Base-by-base conservation (phyloP, 35 echinoderm and acorn worm genomes). In the Apostichopus californicus region DNA sequence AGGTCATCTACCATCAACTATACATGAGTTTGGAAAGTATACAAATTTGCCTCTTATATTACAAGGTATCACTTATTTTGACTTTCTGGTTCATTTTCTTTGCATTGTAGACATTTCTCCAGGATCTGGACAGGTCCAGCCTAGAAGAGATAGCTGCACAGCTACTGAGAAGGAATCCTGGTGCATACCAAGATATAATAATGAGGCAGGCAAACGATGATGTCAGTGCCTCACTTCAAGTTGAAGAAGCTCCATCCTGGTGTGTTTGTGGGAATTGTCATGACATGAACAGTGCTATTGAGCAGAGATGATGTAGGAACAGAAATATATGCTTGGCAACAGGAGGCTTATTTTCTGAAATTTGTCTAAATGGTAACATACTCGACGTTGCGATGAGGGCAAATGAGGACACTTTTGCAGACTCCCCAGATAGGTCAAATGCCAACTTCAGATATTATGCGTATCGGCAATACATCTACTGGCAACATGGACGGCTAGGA, bases 401-500 rank as follows among this genome's bases (percentile, higher is more conserved):
- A 34, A 71, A 89, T 72, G 86, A 89, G 21, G 86, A 89, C 15
- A 20, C 3, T n/a, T 9, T 75, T 89, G n/a, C 86, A 14, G 86
- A 89, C 52, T 21, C 58, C 6, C 63, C 60, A 72, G 46, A 89
- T 64, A 89, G 66, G 14, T 75, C 60, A 23, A 21, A 87, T 68
- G 58, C 54, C 1, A 87, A 89, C 52, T 72, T 72, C 53, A 60
- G 60, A 2, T 89, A 89, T 26, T 75, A 89, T 23, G 55, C 46
- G 1, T 78, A 91, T 55, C 71, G 77, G 0, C 73, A 91, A 73
- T 91, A 78, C 55, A 61, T 79, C 24, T 58, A 78, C 52, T 91
- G 89, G 73, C 52, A 91, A 79, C 73, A 91, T 91, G 89, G 89
- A 4, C 77, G 73, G 34, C n/a, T 91, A 55, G 89, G 89, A 55